phyloP scores from a whole-genome alignment of 2,888 invertebrate species.

The Chrysolina oricalcia region DNA sequence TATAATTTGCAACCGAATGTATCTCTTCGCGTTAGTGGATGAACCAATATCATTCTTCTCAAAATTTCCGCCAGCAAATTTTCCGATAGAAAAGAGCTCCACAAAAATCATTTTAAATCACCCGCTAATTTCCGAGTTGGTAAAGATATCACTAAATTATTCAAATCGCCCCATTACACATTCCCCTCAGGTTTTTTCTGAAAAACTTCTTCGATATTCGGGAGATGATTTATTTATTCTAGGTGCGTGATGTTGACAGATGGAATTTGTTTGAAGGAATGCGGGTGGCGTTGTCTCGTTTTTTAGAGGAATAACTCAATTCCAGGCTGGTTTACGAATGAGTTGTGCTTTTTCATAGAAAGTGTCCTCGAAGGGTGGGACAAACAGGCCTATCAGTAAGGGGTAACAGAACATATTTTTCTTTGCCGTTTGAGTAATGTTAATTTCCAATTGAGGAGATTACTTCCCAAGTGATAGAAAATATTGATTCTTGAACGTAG shows the following conservation, averaged over 20 bases:
- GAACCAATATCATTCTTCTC: background rate
- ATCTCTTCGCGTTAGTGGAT: too few relatives aligned
- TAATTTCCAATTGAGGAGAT: too few relatives aligned
- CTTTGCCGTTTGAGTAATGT: background rate
- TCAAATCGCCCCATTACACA: background rate
- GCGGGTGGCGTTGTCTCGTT: background rate
- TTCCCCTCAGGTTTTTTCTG: background rate
- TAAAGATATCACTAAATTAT: conserved; percentile 10
- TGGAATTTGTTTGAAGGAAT: conserved; percentile 1
- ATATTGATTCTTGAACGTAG: too few relatives aligned
- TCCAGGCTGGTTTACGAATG: background rate
- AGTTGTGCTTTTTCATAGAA: background rate
- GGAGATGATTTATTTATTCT: background rate
- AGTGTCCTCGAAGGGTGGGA: background rate
- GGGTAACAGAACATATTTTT: background rate
- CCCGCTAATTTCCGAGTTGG: background rate
- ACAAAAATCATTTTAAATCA: background rate
- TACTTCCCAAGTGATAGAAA: too few relatives aligned
- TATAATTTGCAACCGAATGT: too few relatives aligned
- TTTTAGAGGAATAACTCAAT: background rate
- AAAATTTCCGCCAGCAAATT: background rate
- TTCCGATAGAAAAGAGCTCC: background rate
- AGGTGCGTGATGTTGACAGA: conserved; percentile 4
- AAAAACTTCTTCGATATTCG: background rate
- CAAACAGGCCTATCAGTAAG: background rate